Percentiles rank a stretch among this genome's conserved stretches.
Conservation (phyloP, 1,140 invertebrate genomes). For the Drosophila punjabiensis region DNA sequence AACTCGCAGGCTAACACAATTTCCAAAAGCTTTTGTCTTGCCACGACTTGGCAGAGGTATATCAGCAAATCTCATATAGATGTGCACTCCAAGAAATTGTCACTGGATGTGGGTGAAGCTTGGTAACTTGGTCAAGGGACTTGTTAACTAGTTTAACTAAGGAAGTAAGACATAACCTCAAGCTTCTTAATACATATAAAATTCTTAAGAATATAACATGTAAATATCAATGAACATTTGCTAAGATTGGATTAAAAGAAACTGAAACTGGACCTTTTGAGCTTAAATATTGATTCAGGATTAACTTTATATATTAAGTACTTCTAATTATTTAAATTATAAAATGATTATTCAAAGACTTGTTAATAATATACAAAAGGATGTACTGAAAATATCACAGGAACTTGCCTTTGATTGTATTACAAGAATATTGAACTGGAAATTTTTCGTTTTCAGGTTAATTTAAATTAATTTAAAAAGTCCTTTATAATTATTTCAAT, state of each 20-base stretch:
- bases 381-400: background rate
- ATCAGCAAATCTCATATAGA: constrained; percentile 20
- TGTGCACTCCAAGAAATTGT: constrained; percentile 20
- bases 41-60: constrained; percentile 31
- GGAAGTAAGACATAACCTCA: background rate
- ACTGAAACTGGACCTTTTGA: too few relatives aligned
- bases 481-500: background rate
- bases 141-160: background rate
- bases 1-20: constrained; percentile 62
- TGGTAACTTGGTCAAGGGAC: background rate
- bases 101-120: background rate
- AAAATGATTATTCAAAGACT: too few relatives aligned
- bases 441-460: fast-evolving
- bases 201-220: background rate
- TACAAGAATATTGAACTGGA: background rate
- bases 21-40: constrained; percentile 58
- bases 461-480: background rate
- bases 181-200: background rate
- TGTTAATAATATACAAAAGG: background rate
- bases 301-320: background rate
- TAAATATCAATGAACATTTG: background rate
- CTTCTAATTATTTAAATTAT: background rate
- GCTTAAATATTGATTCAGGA: background rate
- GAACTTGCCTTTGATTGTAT: background rate
- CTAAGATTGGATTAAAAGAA: background rate